Base-by-base conservation (phyloP, 2,888 invertebrate genomes). In the Epiblema foenella region DNA sequence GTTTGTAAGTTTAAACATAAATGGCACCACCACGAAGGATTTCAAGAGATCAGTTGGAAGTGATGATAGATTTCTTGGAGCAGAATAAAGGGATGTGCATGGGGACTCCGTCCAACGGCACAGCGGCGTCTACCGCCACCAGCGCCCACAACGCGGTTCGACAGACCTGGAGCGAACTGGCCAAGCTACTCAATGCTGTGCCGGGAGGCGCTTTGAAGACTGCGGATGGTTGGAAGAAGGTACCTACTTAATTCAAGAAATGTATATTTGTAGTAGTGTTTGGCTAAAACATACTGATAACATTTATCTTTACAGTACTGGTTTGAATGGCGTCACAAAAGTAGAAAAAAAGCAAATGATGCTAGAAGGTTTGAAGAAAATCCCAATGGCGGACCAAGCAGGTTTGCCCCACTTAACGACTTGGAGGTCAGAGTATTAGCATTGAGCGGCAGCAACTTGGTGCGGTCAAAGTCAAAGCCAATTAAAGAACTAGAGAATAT, bases 1-100 rank as follows among this genome's bases (percentile, higher is more conserved):
- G 7, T 51, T 51, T 5, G 39, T 37, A 51, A 59, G 33, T 59
- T 68, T 20, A 68, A 37, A 58, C 15, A 12, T 70, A 87, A 85
- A 91, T 92, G 92, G 90, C 91, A 66, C 91, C 92, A n/a, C 92
- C 90, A 68, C 85, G 90, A 18, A 85, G 86, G 64, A 89, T 92
- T 77, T 74, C 87, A 33, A 83, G 86, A 67, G 81, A 87, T 57
- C 92, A 92, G 72, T 77, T 87, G 37, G 91, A 91, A 73, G 86
- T 90, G 67, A 75, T 92, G 49, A 83, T 91, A 78, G 88, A 89
- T 73, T 91, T 86, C 75, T 74, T 92, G 49, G 91, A 92, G 73
- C 82, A 84, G 72, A 89, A 92, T 76, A 86, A 81, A 72, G 89
- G 89, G 37, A 84, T 90, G 82, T 83, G 86, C 0, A 87, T 86